Evolutionary conservation across 2,888 invertebrate species (phyloP), one percentile per base, ranked within the genome.

Genomic region (Drosophila meridionalis): DNA sequence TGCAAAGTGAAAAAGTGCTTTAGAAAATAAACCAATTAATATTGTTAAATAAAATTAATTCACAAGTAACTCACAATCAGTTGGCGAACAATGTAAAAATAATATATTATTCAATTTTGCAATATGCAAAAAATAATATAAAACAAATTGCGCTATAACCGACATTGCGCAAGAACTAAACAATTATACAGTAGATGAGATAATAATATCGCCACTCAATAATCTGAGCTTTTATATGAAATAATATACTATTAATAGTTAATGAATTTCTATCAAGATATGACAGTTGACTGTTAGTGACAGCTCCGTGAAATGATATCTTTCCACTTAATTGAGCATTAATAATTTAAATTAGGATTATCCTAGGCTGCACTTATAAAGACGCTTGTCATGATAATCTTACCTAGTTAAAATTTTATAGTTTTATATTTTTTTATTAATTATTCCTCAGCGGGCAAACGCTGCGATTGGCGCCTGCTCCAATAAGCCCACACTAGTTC

Each of bases 1-100:
- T 71, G 55, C 71, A 75, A 88, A 11, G 52, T 38, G 40, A 66
- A 57, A 52, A 45, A 86, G 81, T 48, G 86, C 92, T 92, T 60
- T 0, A 8, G 8, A 1, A 42, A n/a, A 28, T 40, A 6, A 6
- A n/a, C 26, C 7, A 28, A 57, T 28, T 11, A 14, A 30, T 0
- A 45, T 8, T 20, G 11, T 12, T 38, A 1, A 52, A n/a, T 1
- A 30, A 12, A 34, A 2, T 9, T 4, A 14, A 55, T 14, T 32
- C 2, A 20, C 12, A 4, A 0, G 12, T 0, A 11, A 69, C 74
- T 77, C 30, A 88, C 87, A 76, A 38, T 71, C 32, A 14, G 4
- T 11, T n/a, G 38, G 11, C 69, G 50, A 71, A 28, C 69, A 71
- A 20, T 71, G 56, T 42, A 71, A 73, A 20, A 90, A 56, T 5